These are phyloP conservation scores for Lophius piscatorius DNA, from an alignment of 2,113 vertebrate species.

Conservation along the genomic window DNA sequence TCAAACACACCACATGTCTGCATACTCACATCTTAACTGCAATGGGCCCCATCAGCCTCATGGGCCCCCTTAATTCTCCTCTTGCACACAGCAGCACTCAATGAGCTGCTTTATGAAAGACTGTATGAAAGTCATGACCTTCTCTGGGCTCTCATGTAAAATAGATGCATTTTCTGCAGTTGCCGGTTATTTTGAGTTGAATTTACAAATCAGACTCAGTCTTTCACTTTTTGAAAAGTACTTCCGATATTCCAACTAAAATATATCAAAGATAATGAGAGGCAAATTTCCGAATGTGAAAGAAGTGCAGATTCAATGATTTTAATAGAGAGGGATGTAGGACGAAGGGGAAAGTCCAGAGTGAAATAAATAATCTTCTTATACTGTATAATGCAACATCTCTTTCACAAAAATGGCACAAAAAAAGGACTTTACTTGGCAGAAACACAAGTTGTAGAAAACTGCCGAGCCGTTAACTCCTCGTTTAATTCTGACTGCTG, in stretches of 20 bases:
- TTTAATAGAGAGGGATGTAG: not conserved
- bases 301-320: not conserved
- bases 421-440: not conserved
- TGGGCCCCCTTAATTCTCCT: slow-evolving; percentile 34
- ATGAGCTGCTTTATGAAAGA: slow-evolving; percentile 13
- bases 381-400: not conserved
- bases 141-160: not conserved
- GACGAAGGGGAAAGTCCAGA: not conserved
- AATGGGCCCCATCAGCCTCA: slow-evolving; percentile 31
- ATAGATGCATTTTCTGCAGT: not conserved
- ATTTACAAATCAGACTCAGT: not conserved
- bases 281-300: too few relatives aligned
- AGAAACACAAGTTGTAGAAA: not conserved
- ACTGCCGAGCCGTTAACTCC: too few relatives aligned
- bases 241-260: not conserved
- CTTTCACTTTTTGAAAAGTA: too few relatives aligned
- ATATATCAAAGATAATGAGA: not conserved
- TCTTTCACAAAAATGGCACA: not conserved
- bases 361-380: not conserved
- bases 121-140: not conserved
- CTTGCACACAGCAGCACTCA: slow-evolving; percentile 39
- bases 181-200: not conserved
- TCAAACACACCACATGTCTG: slow-evolving; percentile 1
- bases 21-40: slow-evolving; percentile 14
- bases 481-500: not conserved